phyloP scores from a whole-genome alignment of 37 sponge, comb jelly and placozoan genomes.

The Bolinopsis microptera region DNA sequence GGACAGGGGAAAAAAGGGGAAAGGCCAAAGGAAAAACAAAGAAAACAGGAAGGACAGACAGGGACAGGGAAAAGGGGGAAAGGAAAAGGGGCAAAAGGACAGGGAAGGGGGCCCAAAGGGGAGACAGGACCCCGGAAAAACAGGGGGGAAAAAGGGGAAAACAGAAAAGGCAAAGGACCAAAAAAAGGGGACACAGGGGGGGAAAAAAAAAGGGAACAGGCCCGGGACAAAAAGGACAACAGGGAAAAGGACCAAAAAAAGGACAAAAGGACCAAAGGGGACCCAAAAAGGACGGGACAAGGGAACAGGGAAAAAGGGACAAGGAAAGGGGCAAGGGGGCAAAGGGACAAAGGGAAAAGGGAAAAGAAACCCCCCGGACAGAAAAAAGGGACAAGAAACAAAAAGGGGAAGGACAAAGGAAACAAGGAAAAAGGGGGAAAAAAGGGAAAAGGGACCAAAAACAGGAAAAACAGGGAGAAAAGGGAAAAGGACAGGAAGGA shows the following conservation, averaged over 20 bases:
- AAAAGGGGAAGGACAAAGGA: not conserved
- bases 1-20: not conserved
- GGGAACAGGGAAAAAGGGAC: not conserved
- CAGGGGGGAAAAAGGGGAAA: too few relatives aligned
- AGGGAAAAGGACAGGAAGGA: not conserved
- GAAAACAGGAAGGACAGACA: too few relatives aligned
- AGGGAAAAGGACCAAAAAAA: too few relatives aligned
- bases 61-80: too few relatives aligned
- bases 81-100: not conserved
- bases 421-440: not conserved
- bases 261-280: too few relatives aligned
- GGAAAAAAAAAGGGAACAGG: too few relatives aligned
- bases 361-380: not conserved
- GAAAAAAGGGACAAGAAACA: not conserved
- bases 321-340: not conserved
- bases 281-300: not conserved
- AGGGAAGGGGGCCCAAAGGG: not conserved
- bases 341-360: not conserved
- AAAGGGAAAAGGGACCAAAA: not conserved
- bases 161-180: too few relatives aligned
- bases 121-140: not conserved
- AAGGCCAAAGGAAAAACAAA: too few relatives aligned
- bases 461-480: not conserved
- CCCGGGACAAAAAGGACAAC: too few relatives aligned
- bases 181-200: too few relatives aligned